A percentile compares a stretch with the other conserved stretches of the same genome.
phyloP scores from a whole-genome alignment of 2,888 invertebrate genomes.

The Drosophila flavopinicola region DNA sequence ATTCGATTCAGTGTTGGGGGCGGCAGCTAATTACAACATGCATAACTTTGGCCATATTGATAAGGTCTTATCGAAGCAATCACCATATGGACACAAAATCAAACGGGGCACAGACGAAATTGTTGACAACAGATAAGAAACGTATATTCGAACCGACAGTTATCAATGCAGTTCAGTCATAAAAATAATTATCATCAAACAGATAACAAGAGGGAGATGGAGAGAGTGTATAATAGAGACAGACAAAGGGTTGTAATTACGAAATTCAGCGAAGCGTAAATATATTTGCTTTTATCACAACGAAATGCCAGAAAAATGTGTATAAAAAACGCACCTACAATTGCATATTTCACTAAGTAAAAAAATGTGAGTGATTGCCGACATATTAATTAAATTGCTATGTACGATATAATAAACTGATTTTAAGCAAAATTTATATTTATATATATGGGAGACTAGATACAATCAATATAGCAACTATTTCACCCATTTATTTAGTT shows the following conservation, averaged over 20 bases:
- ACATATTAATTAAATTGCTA: constrained; percentile 6
- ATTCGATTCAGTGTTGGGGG: neutral
- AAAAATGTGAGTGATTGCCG: too few relatives aligned
- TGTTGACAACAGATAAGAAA: constrained; percentile 49
- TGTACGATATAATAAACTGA: neutral
- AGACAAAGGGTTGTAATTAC: constrained; percentile 47
- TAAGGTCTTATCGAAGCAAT: constrained; percentile 37
- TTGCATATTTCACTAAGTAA: constrained; percentile 51
- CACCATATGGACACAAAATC: constrained; percentile 58
- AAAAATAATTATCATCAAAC: constrained; percentile 21
- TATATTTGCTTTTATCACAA: constrained; percentile 45
- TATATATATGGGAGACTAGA: too few relatives aligned
- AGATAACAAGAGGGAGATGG: neutral
- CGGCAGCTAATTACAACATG: constrained; percentile 11
- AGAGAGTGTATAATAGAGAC: neutral
- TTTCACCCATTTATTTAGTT: too few relatives aligned
- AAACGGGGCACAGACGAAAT: constrained; percentile 20
- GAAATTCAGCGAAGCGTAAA: constrained; percentile 46
- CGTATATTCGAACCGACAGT: neutral
- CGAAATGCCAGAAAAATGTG: constrained; percentile 18
- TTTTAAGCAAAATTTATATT: too few relatives aligned
- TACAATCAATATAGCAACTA: too few relatives aligned
- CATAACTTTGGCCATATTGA: constrained; percentile 17
- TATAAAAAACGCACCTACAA: constrained; percentile 37
- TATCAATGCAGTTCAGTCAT: constrained; percentile 50